Percentiles rank a stretch among this genome's conserved stretches.
These are phyloP conservation scores for Lingula anatina DNA, from an alignment of 2,888 invertebrate genomes.

Conservation along the genomic window DNA sequence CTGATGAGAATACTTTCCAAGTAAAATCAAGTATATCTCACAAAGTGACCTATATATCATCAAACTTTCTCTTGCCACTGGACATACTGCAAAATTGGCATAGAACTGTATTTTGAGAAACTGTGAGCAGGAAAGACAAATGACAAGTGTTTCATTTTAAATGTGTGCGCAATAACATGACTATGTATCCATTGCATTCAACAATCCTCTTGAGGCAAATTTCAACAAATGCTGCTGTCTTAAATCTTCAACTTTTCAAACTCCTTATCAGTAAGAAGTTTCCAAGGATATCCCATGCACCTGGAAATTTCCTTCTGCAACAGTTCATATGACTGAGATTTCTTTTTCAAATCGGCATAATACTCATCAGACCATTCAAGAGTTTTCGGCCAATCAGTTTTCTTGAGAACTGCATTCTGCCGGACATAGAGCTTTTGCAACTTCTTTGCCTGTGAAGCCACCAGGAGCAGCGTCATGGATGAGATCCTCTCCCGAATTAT, in stretches of 20 bases:
- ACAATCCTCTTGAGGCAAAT: too few relatives aligned
- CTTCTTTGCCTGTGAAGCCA: conserved; percentile 64
- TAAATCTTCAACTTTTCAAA: conserved; percentile 20
- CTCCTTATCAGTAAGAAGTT: conserved; percentile 46
- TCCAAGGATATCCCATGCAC: conserved; percentile 66
- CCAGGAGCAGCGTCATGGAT: conserved; percentile 68
- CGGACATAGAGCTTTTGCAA: conserved; percentile 64
- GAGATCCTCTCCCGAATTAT: conserved; percentile 71
- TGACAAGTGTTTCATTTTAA: too few relatives aligned
- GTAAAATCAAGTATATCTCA: too few relatives aligned
- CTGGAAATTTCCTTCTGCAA: conserved; percentile 67
- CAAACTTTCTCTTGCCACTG: too few relatives aligned
- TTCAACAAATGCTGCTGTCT: too few relatives aligned
- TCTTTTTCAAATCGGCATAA: conserved; percentile 62
- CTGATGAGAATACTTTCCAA: too few relatives aligned
- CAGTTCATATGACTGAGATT: conserved; percentile 62
- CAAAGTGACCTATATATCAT: too few relatives aligned
- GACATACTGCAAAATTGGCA: too few relatives aligned
- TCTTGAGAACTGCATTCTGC: conserved; percentile 66
- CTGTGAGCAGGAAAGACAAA: too few relatives aligned
- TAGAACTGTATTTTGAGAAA: too few relatives aligned
- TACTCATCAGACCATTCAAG: conserved; percentile 67
- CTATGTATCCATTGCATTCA: too few relatives aligned
- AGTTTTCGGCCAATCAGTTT: conserved; percentile 62
- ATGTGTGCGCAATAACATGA: too few relatives aligned